Evolutionary conservation across 2,888 invertebrate species (phyloP), one percentile per base, ranked within the genome.

Genomic region (Lordiphosa andalusiaca): DNA sequence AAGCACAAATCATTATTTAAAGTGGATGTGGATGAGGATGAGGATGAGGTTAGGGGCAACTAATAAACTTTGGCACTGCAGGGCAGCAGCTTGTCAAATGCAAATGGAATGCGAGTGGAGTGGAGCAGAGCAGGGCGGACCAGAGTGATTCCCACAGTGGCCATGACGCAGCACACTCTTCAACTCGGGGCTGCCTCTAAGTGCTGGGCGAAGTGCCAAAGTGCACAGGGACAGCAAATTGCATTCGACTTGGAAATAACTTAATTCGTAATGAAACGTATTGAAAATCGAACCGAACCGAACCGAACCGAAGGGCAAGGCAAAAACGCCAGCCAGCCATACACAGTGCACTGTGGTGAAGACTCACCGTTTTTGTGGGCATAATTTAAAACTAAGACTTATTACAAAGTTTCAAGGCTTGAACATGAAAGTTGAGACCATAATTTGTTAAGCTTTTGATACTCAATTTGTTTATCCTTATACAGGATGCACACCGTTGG

Each of bases 221-320:
- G 66, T 69, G 73, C 66, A 72, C 69, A 71, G 69, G 66, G 61
- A 73, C 74, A 65, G 62, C 67, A 69, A 71, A 73, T 73, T 75
- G 69, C 69, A 71, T 74, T 71, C 66, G 59, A 60, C 67, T 72
- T 56, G 63, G 62, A 65, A 69, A 69, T 72, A 75, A 75, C 69
- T 75, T 75, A 67, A 75, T 69, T 67, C 67, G 56, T 63, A 69
- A 67, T 57, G 63, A 67, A 73, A 67, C 69, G 59, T 66, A 69
- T 67, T 69, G 72, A 75, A 62, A 60, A 60, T 35, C 56, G 53
- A 73, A 42, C 54, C 53, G 35, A 53, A 41, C 36, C 56, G 53
- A 73, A 42, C 54, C 53, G 35, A 53, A 41, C 36, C 21, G 40
- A 39, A 35, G 36, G 9, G 6, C 5, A 40, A 36, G 23, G 36